Base-by-base conservation (phyloP, 2,113 vertebrate species). In the Labrus mixtus region DNA sequence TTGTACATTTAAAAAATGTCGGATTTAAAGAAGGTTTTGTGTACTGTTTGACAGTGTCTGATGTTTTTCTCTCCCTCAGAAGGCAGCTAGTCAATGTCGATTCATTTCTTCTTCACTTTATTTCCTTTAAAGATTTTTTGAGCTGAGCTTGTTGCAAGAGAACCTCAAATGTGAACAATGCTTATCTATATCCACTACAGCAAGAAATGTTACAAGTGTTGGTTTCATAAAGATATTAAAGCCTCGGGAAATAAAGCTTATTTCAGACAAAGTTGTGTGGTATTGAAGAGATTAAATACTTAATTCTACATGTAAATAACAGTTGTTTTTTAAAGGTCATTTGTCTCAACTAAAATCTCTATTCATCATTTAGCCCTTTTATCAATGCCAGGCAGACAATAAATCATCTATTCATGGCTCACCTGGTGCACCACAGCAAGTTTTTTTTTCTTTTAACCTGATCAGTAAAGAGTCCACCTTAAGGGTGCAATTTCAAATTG, bases 391-490 rank as follows among this genome's bases (percentile, higher is more conserved):
- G 60, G 68, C 29, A 57, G 46, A 51, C 19, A 62, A 54, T 79
- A 75, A 64, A 81, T 68, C 55, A 48, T 80, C 65, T 37, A 46
- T 85, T 88, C 36, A 81, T 22, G 64, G 69, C 80, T 89, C 78
- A 86, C 83, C 75, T 87, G 88, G 76, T 86, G 77, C 83, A 58
- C 76, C 66, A 11, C 73, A 67, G 58, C 57, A 78, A 70, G 74
- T 7, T 70, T 56, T 79, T 61, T 33, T 33, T 33, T 25, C 25
- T 45, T 73, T 78, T 92, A 91, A 90, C 76, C 56, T 66, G 77
- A 89, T 90, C 79, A 87, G 86, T 36, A 66, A 76, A 12, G 61
- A 86, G 76, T 76, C 83, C 78, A 59, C 68, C 81, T 79, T 70
- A 43, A 71, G 86, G 86, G 79, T 77, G 36, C 6, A 3, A 59